Evolutionary conservation across 2,888 invertebrate genomes (phyloP).

Genomic region (Lepidonotus clava): DNA sequence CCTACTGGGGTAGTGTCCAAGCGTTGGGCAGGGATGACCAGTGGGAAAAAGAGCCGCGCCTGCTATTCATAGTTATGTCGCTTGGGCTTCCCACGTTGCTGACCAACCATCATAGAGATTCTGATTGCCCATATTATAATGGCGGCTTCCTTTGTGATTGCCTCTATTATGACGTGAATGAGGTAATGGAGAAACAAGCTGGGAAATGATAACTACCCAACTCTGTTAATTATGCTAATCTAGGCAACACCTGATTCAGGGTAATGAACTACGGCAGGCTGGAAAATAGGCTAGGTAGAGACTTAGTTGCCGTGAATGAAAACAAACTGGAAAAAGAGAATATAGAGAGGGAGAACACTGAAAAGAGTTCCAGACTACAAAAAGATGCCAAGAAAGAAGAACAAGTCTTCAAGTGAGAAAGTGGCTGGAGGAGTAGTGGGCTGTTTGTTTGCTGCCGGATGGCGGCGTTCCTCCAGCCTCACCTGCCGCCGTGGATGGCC

Average conservation of each 20-base stretch:
- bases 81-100: background rate
- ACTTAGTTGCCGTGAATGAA: background rate
- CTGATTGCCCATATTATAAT: constrained; percentile 12
- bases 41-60: background rate
- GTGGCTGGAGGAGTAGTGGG: background rate
- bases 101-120: background rate
- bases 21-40: background rate
- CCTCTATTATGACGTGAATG: background rate
- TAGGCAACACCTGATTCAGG: background rate
- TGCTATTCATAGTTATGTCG: background rate
- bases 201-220: background rate
- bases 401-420: constrained; percentile 15
- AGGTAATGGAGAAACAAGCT: constrained; percentile 11
- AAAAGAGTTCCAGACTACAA: background rate
- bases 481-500: background rate
- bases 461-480: background rate
- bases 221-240: constrained; percentile 13
- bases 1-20: background rate
- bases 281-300: background rate
- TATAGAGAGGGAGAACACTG: background rate
- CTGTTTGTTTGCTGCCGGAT: constrained; percentile 14
- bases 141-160: background rate
- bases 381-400: background rate
- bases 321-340: background rate
- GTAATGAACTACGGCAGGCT: background rate